Evolutionary conservation across 2,113 vertebrate species (phyloP).

Genomic region (Butorides virescens): DNA sequence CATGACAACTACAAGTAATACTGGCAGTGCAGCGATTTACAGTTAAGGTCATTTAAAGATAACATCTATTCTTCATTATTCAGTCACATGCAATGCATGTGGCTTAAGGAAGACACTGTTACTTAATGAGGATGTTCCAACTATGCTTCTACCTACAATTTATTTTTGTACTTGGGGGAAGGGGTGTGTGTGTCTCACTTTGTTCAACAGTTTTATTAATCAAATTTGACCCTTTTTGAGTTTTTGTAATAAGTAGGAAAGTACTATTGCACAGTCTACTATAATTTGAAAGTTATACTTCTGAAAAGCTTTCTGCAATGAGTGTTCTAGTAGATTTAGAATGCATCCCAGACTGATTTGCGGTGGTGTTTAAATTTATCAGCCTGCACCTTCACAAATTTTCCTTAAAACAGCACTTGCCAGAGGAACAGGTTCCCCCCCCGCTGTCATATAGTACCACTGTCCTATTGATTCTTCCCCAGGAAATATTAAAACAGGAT

Average conservation of each 20-base stretch:
- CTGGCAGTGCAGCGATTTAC: neutral
- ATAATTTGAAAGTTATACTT: neutral
- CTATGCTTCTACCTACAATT: neutral
- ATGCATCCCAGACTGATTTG: neutral
- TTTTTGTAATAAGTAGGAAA: neutral
- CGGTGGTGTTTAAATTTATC: neutral
- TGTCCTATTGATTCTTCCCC: neutral
- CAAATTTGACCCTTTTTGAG: neutral
- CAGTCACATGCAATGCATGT: neutral
- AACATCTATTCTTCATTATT: neutral
- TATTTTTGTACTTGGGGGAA: neutral
- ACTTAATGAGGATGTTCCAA: neutral
- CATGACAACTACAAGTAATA: neutral
- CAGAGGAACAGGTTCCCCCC: neutral
- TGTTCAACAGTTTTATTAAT: neutral
- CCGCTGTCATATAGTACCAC: too few species aligned
- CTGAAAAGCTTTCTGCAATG: neutral
- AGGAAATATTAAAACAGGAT: neutral
- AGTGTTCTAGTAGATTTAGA: neutral
- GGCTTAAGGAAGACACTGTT: neutral
- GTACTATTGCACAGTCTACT: neutral
- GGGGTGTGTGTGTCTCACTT: neutral
- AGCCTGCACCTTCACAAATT: accelerated
- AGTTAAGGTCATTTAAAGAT: neutral
- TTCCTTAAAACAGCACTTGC: neutral